Evolutionary conservation across 64 coral and sea anemone species (phyloP), one percentile per base, ranked within the genome.

Genomic region (Pocillopora verrucosa): DNA sequence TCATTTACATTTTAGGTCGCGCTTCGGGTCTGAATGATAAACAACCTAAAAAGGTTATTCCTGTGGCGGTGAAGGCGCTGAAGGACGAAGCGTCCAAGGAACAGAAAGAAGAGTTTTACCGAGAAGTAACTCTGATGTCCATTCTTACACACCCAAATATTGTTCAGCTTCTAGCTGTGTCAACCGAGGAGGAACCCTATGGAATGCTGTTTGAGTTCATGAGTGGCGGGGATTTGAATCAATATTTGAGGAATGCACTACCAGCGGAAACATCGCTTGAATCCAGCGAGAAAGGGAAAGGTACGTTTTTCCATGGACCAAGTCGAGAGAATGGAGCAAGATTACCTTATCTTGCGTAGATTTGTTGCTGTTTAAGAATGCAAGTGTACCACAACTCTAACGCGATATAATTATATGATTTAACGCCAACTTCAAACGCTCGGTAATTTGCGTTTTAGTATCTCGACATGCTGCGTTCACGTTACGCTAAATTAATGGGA

Each of bases 141-240:
- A 94, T 98, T 78, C 77, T 98, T 51, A 36, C 83, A 35, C 96
- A 98, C 68, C 88, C 94, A 26, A 95, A 98, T 56, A 92, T 98
- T 9, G 93, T 98, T 11, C 78, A 91, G 22, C 74, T 98, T 15
- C 13, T 98, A 19, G 96, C 96, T 0, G 96, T 98, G 13, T 95
- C 93, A 14, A 98, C 93, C 0, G 96, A 98, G 16, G 96, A 98
- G 56, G 96, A 98, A 24, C 96, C 96, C 0, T 95, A 95, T 60
- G 94, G 96, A 16, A 98, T 98, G 96, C 88, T 98, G 59, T 98
- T 98, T 60, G 96, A 98, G 74, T 95, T 95, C 85, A 98, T 98
- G 96, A 92, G 83, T 51, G 37, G 92, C 41, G 96, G 96, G 0
- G 96, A 98, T 90, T 90, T 98, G 15, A 98, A 95, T 77, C 93